These are phyloP conservation scores for Heterotilapia buettikoferi DNA, from an alignment of 2,113 vertebrate genomes.

Conservation along the genomic window DNA sequence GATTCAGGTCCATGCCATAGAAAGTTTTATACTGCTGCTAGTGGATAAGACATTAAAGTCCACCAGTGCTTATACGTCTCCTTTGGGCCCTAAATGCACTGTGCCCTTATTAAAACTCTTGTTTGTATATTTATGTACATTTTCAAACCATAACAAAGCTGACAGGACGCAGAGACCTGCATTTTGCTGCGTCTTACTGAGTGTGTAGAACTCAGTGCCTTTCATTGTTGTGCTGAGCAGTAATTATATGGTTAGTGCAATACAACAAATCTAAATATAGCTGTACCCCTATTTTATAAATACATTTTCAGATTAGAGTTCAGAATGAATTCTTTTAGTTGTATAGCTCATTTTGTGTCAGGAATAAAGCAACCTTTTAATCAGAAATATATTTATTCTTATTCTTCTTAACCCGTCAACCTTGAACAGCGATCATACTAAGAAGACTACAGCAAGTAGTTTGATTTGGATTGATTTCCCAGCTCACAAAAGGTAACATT, in stretches of 20 bases:
- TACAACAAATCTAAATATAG: not conserved
- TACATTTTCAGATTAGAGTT: not conserved
- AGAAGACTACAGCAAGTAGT: not conserved
- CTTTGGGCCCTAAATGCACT: not conserved
- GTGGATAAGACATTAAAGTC: not conserved
- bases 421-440: not conserved
- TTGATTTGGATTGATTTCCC: not conserved
- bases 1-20: not conserved
- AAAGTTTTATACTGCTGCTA: not conserved
- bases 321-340: not conserved
- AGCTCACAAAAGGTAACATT: not conserved
- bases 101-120: not conserved
- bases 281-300: not conserved
- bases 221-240: not conserved
- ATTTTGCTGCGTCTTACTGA: not conserved
- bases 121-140: not conserved
- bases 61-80: not conserved
- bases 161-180: not conserved
- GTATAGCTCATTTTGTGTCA: not conserved
- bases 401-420: not conserved
- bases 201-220: not conserved
- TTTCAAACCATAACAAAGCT: not conserved
- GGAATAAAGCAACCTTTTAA: not conserved
- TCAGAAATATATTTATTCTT: not conserved
- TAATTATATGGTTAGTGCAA: not conserved